Evolutionary conservation across 2,888 invertebrate species (phyloP).

Genomic region (Reticulitermes lucifugus): DNA sequence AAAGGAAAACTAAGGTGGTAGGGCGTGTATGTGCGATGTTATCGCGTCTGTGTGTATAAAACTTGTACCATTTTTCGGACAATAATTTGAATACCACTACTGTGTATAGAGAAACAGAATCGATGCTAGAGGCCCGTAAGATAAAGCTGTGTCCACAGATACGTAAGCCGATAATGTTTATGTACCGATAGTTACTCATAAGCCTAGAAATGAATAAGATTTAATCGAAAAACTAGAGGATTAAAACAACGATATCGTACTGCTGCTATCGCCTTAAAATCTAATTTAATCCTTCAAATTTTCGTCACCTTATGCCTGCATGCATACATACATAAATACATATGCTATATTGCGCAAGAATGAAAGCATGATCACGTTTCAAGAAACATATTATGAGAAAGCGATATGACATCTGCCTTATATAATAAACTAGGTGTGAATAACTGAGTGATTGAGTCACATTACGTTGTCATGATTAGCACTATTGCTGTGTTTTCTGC

Average conservation of each 20-base stretch:
- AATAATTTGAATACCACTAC: slow-evolving; percentile 32
- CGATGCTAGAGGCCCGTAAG: slow-evolving; percentile 24
- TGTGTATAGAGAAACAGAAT: background rate
- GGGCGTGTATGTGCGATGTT: slow-evolving; percentile 17
- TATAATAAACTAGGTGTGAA: too few species aligned
- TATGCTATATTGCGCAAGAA: background rate
- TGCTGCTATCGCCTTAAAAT: background rate
- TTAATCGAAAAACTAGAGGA: background rate
- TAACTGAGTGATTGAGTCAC: too few species aligned
- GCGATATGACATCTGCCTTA: too few species aligned
- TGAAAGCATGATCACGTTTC: background rate
- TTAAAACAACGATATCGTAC: background rate
- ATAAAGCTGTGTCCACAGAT: slow-evolving; percentile 4
- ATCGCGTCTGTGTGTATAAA: background rate
- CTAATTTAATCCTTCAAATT: background rate
- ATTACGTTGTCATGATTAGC: too few species aligned
- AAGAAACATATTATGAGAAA: too few species aligned
- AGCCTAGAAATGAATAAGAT: slow-evolving; percentile 18
- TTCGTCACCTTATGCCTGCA: background rate
- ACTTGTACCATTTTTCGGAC: slow-evolving; percentile 26
- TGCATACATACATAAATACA: too few species aligned
- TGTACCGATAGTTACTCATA: background rate
- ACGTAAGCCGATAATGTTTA: slow-evolving; percentile 16
- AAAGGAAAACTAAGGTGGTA: slow-evolving; percentile 10
- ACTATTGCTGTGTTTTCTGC: too few species aligned